Base-by-base conservation (phyloP, 2,113 vertebrate species). In the Eptatretus burgeri region DNA sequence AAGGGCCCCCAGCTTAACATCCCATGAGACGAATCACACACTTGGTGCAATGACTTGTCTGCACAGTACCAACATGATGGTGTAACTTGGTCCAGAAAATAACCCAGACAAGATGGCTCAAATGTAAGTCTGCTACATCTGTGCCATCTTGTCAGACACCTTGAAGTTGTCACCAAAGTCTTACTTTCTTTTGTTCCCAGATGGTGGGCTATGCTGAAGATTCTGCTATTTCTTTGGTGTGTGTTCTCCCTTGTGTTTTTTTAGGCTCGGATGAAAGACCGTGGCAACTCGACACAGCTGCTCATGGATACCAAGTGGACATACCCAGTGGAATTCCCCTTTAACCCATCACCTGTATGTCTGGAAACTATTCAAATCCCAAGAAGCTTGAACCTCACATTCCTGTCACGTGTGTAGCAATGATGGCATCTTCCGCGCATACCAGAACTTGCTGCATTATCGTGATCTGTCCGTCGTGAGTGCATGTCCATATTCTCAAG, bases 301-400 rank as follows among this genome's bases (percentile, higher is more conserved):
- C 76, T 98, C 69, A 93, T 96, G 82, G 89, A 98, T 79, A 87
- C 88, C 5, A 98, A 96, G 74, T 79, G 87, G 69, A 96, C 91
- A 70, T 94, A 93, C 19, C 93, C 89, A 0, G 86, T 98, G 70
- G 95, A 87, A 50, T 98, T 98, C 69, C 93, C 93, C 0, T 96
- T 98, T 70, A 96, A 78, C 71, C 86, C 89, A 1, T 98, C 93
- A 67, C 81, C 83, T 19, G 77, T 96, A 2, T 84, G 85, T 2
- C 74, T 98, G 69, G 93, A 98, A 75, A 93, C 85, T 73, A 93
- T 98, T 73, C 87, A 98, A 75, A 89, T 98, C 69, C 88, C 93
- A 41, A 63, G 76, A 74, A 94, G 87, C 51, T 77, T 98, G 70
- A 84, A 86, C 67, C 76, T 98, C 73, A 76, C 69, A 50, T 96